Base-by-base conservation (phyloP, 2,113 vertebrate species). In the Hiodon tergisus region DNA sequence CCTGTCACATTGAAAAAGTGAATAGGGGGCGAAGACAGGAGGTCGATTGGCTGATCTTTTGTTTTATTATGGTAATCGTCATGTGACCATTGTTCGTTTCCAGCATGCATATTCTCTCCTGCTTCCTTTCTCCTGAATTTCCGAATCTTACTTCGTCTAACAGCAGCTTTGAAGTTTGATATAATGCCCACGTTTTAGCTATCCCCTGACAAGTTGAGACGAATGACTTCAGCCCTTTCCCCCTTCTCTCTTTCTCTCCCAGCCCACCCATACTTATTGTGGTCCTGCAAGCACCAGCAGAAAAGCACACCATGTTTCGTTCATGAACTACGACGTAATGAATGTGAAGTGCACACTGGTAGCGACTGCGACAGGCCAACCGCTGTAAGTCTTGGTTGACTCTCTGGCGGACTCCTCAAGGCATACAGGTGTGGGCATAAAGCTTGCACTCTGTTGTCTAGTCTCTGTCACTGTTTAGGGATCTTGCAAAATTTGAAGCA, bases 91-190 rank as follows among this genome's bases (percentile, higher is more conserved):
- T 60, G 16, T 65, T 66, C 6, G 17, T 11, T 16, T 0, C 31
- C 63, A 7, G 13, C 13, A 8, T 50, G 16, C 53, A 50, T 7
- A 7, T 8, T 54, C 50, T 48, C 55, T 52, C 14, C 6, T n/a
- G 3, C 65, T 59, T 50, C 71, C n/a, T 74, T 6, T 53, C 6
- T n/a, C 65, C 55, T 60, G 17, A n/a, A 51, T 74, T 67, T 50
- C 9, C 4, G 50, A 8, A 47, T 50, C 54, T 55, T 11, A 57
- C 11, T 58, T 52, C 1, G 6, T 72, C 17, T 51, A 17, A 51
- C 11, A 10, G 6, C 5, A 9, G n/a, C 51, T 73, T 54, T 54
- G 16, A 54, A 65, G 10, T 46, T n/a, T 51, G 10, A 62, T 52
- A 52, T 16, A 59, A 62, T 66, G 46, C 14, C 5, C n/a, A 14